phyloP scores from a whole-genome alignment of 2,113 vertebrate genomes.

The Phrynosoma blainvillii region DNA sequence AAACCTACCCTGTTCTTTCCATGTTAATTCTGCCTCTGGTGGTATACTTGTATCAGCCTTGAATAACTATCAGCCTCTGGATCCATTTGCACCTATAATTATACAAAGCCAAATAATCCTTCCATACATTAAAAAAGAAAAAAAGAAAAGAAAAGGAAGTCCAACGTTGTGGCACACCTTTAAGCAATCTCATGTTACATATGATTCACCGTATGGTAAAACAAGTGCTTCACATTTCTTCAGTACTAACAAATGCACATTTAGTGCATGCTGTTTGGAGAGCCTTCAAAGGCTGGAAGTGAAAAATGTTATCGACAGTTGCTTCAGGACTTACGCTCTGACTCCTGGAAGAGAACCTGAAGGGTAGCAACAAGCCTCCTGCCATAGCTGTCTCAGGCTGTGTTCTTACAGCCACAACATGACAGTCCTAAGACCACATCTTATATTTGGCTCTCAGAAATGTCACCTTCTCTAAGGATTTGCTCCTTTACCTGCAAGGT shows the following conservation, averaged over 20 bases:
- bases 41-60: not conserved
- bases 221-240: not conserved
- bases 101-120: not conserved
- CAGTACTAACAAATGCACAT: not conserved
- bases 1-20: too few relatives aligned
- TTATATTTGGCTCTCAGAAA: not conserved
- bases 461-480: not conserved
- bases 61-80: not conserved
- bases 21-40: too few relatives aligned
- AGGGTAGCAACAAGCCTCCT: not conserved
- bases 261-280: not conserved
- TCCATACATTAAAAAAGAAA: not conserved
- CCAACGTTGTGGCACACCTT: not conserved
- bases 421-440: not conserved
- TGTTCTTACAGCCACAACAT: not conserved
- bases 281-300: not conserved
- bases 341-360: not conserved
- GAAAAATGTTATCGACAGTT: not conserved
- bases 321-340: not conserved
- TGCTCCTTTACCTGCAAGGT: not conserved
- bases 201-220: not conserved
- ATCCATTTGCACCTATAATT: not conserved
- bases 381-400: not conserved
- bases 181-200: not conserved
- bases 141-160: not conserved